These are phyloP conservation scores for Erebia ligea DNA, from an alignment of 2,888 invertebrate species.

Conservation along the genomic window DNA sequence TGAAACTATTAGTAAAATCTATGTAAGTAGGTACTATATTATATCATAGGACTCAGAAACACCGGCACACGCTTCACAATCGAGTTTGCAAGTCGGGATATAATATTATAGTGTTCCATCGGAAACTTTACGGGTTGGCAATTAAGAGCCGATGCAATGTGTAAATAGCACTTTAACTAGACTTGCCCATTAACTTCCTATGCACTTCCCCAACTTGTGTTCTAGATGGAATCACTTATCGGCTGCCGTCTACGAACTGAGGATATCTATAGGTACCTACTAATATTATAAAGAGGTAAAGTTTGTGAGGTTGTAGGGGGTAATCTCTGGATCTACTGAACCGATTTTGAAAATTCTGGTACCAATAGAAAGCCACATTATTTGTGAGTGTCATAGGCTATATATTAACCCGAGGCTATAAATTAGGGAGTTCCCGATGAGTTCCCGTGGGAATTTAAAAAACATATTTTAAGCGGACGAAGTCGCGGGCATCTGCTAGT, in stretches of 20 bases:
- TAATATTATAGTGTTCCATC: slow-evolving; percentile 16
- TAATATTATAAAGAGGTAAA: no score
- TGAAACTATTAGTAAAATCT: background rate
- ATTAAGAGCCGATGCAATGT: slow-evolving; percentile 44
- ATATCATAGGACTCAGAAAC: background rate
- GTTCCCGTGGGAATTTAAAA: no score
- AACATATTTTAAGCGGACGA: no score
- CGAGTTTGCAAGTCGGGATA: slow-evolving; percentile 27
- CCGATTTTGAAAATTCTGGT: no score
- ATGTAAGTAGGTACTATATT: background rate
- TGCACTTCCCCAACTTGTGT: slow-evolving; percentile 46
- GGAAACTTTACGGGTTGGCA: slow-evolving; percentile 32
- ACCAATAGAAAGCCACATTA: no score
- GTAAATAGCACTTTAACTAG: slow-evolving; percentile 56
- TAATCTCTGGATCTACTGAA: no score
- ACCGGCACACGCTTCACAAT: slow-evolving; percentile 1
- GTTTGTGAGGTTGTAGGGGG: no score
- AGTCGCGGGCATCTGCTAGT: no score
- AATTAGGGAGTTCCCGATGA: no score
- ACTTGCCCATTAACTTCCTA: slow-evolving; percentile 55
- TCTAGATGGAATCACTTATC: slow-evolving; percentile 43
- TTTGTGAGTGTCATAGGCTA: no score
- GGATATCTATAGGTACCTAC: slow-evolving; percentile 5
- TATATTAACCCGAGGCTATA: no score
- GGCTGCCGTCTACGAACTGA: slow-evolving; percentile 27